Evolutionary conservation across 1,140 invertebrate genomes (phyloP).

Genomic region (Drosophila leontia): DNA sequence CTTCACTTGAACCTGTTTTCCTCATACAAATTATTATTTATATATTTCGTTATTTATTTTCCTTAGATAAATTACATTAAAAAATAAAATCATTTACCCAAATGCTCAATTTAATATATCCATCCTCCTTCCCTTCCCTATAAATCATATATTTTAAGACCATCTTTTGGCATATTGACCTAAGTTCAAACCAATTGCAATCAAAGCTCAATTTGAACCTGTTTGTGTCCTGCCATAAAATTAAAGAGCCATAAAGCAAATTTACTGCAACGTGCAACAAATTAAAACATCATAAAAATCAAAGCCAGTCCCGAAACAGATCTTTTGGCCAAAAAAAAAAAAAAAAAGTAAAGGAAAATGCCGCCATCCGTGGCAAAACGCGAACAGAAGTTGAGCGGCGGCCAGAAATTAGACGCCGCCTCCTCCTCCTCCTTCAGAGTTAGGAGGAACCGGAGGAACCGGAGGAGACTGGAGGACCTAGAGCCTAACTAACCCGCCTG

Average conservation of each 20-base stretch:
- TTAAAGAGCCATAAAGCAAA: slow-evolving; percentile 60
- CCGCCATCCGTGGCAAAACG: slow-evolving; percentile 63
- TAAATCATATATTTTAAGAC: slow-evolving; percentile 20
- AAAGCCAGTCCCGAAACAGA: slow-evolving; percentile 59
- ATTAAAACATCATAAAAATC: slow-evolving; percentile 84
- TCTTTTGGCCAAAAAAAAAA: slow-evolving; percentile 23
- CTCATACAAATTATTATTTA: too few species aligned
- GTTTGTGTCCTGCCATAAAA: slow-evolving; percentile 46
- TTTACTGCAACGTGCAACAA: slow-evolving; percentile 80
- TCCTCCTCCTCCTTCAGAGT: slow-evolving; percentile 54
- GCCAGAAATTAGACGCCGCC: slow-evolving; percentile 76
- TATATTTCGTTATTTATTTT: too few species aligned
- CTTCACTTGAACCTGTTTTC: too few species aligned
- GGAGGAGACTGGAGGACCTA: slow-evolving; percentile 20
- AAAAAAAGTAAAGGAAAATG: slow-evolving; percentile 50
- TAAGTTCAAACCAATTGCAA: slow-evolving; percentile 35
- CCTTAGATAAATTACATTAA: not conserved
- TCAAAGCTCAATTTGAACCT: slow-evolving; percentile 44
- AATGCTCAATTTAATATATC: not conserved
- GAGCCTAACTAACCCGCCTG: slow-evolving; percentile 47
- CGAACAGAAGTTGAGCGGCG: slow-evolving; percentile 73
- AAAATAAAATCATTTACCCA: not conserved
- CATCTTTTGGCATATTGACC: slow-evolving; percentile 40
- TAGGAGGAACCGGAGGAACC: not conserved
- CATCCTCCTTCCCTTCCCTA: not conserved